Percentiles rank a stretch among this genome's conserved stretches.
These are phyloP conservation scores for Drosophila chauvacae DNA, from an alignment of 1,140 invertebrate species.

Conservation along the genomic window DNA sequence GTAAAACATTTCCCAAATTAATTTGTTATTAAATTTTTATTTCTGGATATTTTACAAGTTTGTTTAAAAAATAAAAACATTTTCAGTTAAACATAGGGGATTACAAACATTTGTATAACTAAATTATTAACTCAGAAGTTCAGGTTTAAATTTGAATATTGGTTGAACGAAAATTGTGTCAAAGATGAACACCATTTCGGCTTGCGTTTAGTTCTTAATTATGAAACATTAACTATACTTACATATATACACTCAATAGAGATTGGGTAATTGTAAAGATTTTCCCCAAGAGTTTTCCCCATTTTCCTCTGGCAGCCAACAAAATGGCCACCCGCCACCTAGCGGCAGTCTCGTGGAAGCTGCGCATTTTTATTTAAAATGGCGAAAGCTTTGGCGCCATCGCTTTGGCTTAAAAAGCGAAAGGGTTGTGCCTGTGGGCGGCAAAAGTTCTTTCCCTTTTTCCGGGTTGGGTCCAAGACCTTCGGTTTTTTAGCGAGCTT, in stretches of 20 bases:
- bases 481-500: conserved; percentile 21
- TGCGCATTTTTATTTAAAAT: conserved; percentile 76
- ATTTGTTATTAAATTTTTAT: not conserved
- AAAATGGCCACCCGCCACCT: conserved; percentile 51
- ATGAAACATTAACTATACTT: no score
- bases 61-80: not conserved
- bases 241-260: not conserved
- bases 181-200: not conserved
- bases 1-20: no score
- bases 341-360: conserved; percentile 39
- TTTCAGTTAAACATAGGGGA: no score
- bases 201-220: no score
- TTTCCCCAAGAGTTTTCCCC: conserved; percentile 3
- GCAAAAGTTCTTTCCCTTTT: conserved; percentile 33
- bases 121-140: no score
- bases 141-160: no score
- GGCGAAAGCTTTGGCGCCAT: conserved; percentile 80
- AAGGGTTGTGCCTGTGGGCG: conserved; percentile 62
- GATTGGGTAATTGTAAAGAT: not conserved
- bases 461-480: conserved; percentile 11
- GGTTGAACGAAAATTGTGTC: no score
- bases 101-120: not conserved
- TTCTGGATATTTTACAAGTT: not conserved
- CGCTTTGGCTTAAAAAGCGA: conserved; percentile 75
- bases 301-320: not conserved